phyloP scores from a whole-genome alignment of 2,113 vertebrate species.

The Axis porcinus region DNA sequence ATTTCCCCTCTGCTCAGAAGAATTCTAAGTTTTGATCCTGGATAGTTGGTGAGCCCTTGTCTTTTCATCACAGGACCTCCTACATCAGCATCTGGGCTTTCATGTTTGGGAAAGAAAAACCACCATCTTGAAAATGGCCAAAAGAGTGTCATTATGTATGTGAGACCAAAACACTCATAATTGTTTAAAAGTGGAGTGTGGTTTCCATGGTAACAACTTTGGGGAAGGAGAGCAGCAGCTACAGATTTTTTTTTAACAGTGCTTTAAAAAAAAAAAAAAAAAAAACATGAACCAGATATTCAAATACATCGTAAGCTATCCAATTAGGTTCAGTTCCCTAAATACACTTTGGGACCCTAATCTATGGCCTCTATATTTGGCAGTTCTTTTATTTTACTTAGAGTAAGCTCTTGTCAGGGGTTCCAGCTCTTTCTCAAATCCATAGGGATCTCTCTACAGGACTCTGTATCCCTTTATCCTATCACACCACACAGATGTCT shows the following conservation, averaged over 20 bases:
- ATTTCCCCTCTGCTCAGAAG: neutral
- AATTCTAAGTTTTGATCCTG: neutral
- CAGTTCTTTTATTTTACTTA: neutral
- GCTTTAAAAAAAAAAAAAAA: neutral
- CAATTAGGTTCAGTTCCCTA: neutral
- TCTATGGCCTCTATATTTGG: neutral
- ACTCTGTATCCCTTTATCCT: neutral
- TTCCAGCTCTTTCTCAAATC: neutral
- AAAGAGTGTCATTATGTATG: neutral
- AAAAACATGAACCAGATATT: neutral
- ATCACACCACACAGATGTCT: neutral
- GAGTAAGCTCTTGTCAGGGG: neutral
- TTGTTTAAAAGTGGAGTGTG: neutral
- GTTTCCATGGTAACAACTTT: conserved; percentile 28
- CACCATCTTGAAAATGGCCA: neutral
- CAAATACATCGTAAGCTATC: neutral
- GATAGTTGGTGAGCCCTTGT: neutral
- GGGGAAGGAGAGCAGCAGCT: neutral
- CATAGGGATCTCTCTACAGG: neutral
- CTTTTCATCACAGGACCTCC: neutral
- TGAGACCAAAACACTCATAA: neutral
- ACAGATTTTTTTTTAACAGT: neutral
- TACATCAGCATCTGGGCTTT: neutral
- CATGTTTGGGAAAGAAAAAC: neutral
- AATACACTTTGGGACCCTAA: neutral